These are phyloP conservation scores for Volucella bombylans DNA, from an alignment of 2,888 invertebrate genomes.

Conservation along the genomic window DNA sequence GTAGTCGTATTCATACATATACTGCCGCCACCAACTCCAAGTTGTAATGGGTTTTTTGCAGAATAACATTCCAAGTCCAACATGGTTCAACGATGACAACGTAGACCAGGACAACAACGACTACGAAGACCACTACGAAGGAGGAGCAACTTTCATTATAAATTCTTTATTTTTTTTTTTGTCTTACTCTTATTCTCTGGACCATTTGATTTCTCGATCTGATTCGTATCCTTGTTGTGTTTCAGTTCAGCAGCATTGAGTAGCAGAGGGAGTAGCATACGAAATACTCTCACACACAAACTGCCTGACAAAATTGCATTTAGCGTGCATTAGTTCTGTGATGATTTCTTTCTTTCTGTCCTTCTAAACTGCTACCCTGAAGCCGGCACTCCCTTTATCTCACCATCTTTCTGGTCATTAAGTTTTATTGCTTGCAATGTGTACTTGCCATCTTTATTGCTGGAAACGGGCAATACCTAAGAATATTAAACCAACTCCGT, in stretches of 20 bases:
- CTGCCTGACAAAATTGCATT: constrained; percentile 70
- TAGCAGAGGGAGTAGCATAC: not conserved
- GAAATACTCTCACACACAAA: constrained; percentile 22
- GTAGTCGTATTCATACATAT: not conserved
- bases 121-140: constrained; percentile 6
- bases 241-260: not conserved
- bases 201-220: constrained; percentile 73
- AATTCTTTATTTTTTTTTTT: constrained; percentile 53
- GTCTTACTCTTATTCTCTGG: constrained; percentile 35
- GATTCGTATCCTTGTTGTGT: constrained; percentile 70
- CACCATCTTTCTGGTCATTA: constrained; percentile 62
- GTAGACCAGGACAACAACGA: constrained; percentile 2
- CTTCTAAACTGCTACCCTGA: no score
- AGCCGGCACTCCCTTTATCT: not conserved
- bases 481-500: constrained; percentile 56
- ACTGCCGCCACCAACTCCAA: constrained; percentile 6
- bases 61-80: constrained; percentile 31
- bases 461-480: constrained; percentile 15
- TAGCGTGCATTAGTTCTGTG: constrained; percentile 72
- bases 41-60: constrained; percentile 23
- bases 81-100: not conserved
- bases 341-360: constrained; percentile 59
- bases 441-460: constrained; percentile 36
- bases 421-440: constrained; percentile 67
- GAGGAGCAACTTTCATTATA: constrained; percentile 70